Conservation (phyloP, 2,888 invertebrate species). For the Isotomurus palustris region DNA sequence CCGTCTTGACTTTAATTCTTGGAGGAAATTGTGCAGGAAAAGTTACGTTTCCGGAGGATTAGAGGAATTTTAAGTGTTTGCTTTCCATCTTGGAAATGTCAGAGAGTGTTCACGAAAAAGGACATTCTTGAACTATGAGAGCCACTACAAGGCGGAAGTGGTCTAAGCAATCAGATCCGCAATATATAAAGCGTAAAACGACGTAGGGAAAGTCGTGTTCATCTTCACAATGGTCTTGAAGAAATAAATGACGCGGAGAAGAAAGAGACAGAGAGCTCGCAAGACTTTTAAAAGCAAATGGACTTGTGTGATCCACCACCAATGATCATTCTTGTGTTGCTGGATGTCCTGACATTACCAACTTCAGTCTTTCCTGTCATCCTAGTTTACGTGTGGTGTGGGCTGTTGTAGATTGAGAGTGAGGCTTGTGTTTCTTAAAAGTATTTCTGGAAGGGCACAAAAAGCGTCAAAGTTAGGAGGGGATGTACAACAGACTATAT, state of each 20-base stretch:
- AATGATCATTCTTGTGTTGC: neutral
- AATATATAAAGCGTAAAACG: no score
- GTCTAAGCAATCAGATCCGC: no score
- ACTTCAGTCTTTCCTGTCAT: no score
- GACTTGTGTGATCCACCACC: neutral
- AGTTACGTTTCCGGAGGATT: neutral
- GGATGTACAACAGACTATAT: no score
- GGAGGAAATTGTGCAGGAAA: neutral
- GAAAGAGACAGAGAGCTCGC: neutral
- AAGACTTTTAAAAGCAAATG: slow-evolving; percentile 5
- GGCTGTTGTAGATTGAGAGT: neutral
- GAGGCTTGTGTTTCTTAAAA: slow-evolving; percentile 2
- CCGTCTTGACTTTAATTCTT: no score
- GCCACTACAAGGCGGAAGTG: no score
- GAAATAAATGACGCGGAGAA: slow-evolving; percentile 6
- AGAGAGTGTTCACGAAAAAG: neutral
- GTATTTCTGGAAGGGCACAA: no score
- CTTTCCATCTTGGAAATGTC: slow-evolving; percentile 3
- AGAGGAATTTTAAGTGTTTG: slow-evolving; percentile 11
- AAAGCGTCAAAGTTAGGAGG: no score
- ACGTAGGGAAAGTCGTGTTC: no score
- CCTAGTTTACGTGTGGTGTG: no score
- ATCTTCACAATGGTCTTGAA: neutral
- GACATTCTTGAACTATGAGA: no score
- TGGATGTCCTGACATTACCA: neutral